These are phyloP conservation scores for Flexamia atlantica DNA, from an alignment of 2,888 invertebrate genomes.

Conservation along the genomic window DNA sequence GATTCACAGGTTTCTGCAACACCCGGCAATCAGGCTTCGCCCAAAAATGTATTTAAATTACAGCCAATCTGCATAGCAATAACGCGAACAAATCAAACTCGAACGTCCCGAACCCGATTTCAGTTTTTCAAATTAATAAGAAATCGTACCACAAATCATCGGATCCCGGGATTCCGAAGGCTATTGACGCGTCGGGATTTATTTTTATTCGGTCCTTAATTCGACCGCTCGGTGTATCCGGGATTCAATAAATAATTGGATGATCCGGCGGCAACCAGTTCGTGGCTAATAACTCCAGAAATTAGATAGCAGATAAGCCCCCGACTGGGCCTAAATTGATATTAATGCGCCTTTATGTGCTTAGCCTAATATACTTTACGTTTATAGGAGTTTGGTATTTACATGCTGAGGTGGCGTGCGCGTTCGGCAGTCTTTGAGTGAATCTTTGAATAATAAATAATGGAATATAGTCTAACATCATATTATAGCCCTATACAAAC, in stretches of 20 bases:
- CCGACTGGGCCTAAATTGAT: constrained; percentile 57
- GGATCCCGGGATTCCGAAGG: constrained; percentile 12
- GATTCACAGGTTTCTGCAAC: constrained; percentile 42
- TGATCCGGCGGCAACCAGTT: constrained; percentile 50
- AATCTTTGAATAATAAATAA: no score
- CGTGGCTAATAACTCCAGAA: constrained; percentile 57
- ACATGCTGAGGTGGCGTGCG: neutral
- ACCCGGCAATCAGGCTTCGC: constrained; percentile 7
- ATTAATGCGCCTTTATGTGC: constrained; percentile 54
- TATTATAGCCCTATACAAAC: no score
- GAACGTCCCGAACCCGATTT: constrained; percentile 22
- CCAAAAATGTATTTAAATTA: constrained; percentile 52
- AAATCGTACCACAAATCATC: constrained; percentile 50
- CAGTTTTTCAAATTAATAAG: constrained; percentile 47
- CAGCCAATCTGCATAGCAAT: constrained; percentile 44
- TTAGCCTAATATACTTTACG: constrained; percentile 51
- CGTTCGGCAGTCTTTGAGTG: neutral
- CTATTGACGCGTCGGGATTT: constrained; percentile 35
- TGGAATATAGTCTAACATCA: no score
- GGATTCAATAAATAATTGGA: constrained; percentile 58
- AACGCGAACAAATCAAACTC: constrained; percentile 20
- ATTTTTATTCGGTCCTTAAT: constrained; percentile 38
- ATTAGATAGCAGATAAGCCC: constrained; percentile 57
- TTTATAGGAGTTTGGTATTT: constrained; percentile 28
- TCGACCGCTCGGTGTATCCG: constrained; percentile 36